Percentiles rank a stretch among this genome's conserved stretches.
Evolutionary conservation across 2,888 invertebrate species (phyloP).

Genomic region (Mylabris sibirica): DNA sequence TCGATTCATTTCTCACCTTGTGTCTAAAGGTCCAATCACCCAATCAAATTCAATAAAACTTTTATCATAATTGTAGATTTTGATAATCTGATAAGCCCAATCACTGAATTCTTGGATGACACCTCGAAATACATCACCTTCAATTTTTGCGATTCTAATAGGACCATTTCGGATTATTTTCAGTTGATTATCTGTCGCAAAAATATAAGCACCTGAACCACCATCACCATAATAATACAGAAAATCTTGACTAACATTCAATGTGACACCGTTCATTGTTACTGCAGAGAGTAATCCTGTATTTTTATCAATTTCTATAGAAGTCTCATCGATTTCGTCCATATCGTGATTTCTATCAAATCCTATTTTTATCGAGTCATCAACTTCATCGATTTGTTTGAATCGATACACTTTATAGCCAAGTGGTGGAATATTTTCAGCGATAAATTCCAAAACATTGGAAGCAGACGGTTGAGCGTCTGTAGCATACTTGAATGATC

Average conservation of each 20-base stretch:
- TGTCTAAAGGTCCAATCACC: slow-evolving; percentile 70
- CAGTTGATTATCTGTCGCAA: slow-evolving; percentile 67
- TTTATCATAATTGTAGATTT: slow-evolving; percentile 66
- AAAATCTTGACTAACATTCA: slow-evolving; percentile 68
- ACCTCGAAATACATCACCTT: slow-evolving; percentile 65
- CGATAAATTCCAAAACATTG: slow-evolving; percentile 30
- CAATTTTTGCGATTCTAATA: slow-evolving; percentile 43
- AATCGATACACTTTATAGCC: slow-evolving; percentile 35
- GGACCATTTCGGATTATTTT: slow-evolving; percentile 42
- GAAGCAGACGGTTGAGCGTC: slow-evolving; percentile 20
- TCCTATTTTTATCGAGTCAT: background rate
- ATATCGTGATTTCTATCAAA: slow-evolving; percentile 60
- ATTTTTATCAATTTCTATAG: slow-evolving; percentile 64
- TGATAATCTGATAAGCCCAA: slow-evolving; percentile 74
- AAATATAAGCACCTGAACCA: slow-evolving; percentile 95
- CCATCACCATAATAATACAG: slow-evolving; percentile 80
- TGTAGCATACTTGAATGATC: slow-evolving; percentile 34
- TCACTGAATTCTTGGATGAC: slow-evolving; percentile 68
- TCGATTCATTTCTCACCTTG: slow-evolving; percentile 59
- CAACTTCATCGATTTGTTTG: background rate
- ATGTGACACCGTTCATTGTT: slow-evolving; percentile 59
- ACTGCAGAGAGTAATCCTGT: slow-evolving; percentile 66
- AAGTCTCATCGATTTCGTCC: slow-evolving; percentile 21
- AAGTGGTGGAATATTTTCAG: slow-evolving; percentile 33
- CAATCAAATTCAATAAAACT: slow-evolving; percentile 67